Evolutionary conservation across 1,140 invertebrate species (phyloP).

Genomic region (Zaprionus ghesquierei): DNA sequence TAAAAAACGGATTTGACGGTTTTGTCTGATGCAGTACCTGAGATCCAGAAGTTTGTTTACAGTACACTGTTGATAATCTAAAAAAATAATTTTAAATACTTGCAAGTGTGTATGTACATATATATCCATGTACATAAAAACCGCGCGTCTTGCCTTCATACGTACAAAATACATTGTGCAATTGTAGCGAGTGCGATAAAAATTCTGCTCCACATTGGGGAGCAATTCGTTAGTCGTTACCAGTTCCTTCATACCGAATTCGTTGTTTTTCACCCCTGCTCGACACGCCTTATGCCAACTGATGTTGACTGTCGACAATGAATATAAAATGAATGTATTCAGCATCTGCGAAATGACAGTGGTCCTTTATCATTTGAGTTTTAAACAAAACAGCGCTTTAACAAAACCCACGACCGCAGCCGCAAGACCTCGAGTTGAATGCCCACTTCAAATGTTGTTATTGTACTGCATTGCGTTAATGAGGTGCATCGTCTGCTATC

Average conservation of each 20-base stretch:
- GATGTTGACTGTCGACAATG: conserved; percentile 44
- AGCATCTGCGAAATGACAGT: conserved; percentile 14
- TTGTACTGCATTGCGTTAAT: conserved; percentile 72
- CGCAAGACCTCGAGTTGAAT: conserved; percentile 16
- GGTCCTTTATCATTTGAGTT: conserved; percentile 18
- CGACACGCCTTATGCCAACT: background rate
- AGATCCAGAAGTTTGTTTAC: too few relatives aligned
- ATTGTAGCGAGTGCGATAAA: conserved; percentile 1
- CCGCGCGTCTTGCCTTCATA: conserved; percentile 2
- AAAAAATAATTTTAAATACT: background rate
- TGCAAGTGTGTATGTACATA: background rate
- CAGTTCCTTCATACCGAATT: background rate
- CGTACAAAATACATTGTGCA: conserved; percentile 19
- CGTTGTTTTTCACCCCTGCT: background rate
- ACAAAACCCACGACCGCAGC: conserved; percentile 34
- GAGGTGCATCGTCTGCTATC: conserved; percentile 40
- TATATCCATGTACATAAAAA: background rate
- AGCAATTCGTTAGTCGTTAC: conserved; percentile 8
- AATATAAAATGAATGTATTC: conserved; percentile 51
- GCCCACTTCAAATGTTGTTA: conserved; percentile 64
- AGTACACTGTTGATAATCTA: too few relatives aligned
- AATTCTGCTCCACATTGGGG: conserved; percentile 17
- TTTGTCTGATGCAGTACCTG: too few relatives aligned
- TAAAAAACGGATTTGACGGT: too few relatives aligned
- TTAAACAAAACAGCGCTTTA: conserved; percentile 37